A percentile compares a stretch with the other conserved stretches of the same genome.
phyloP scores from a whole-genome alignment of 2,888 invertebrate species.

The Conomelus anceps region DNA sequence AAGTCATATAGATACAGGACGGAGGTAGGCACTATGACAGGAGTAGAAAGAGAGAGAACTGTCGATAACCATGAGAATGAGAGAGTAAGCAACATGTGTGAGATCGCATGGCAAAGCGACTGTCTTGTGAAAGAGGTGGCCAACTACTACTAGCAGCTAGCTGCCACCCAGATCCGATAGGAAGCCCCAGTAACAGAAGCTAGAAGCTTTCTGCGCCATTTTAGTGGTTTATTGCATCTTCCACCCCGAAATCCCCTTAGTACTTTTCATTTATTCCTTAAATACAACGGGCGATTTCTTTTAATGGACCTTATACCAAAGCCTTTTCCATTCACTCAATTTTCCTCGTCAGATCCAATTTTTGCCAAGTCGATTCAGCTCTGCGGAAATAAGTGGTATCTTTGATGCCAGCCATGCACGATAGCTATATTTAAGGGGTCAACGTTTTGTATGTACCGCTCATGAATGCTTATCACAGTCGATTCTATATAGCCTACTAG shows the following conservation, averaged over 20 bases:
- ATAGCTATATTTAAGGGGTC: background rate
- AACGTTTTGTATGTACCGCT: background rate
- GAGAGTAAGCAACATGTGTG: background rate
- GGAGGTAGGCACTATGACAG: background rate
- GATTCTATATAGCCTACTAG: background rate
- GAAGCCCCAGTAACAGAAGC: background rate
- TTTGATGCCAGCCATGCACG: too few relatives aligned
- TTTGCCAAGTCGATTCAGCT: background rate
- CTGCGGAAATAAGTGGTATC: background rate
- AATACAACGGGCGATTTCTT: conserved; percentile 4
- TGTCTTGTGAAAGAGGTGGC: background rate
- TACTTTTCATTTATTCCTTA: conserved; percentile 6
- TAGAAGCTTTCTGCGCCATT: background rate
- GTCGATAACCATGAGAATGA: background rate
- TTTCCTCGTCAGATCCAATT: background rate
- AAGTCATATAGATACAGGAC: conserved; percentile 3
- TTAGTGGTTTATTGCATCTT: background rate
- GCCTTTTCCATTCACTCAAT: background rate
- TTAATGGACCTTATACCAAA: background rate
- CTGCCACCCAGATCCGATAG: background rate
- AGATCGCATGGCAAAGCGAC: background rate
- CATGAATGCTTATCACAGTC: background rate
- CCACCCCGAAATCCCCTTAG: background rate
- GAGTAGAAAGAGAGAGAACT: background rate
- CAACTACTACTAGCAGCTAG: background rate